Conservation (phyloP, 2,113 vertebrate genomes). For the Aegotheles bennettii region DNA sequence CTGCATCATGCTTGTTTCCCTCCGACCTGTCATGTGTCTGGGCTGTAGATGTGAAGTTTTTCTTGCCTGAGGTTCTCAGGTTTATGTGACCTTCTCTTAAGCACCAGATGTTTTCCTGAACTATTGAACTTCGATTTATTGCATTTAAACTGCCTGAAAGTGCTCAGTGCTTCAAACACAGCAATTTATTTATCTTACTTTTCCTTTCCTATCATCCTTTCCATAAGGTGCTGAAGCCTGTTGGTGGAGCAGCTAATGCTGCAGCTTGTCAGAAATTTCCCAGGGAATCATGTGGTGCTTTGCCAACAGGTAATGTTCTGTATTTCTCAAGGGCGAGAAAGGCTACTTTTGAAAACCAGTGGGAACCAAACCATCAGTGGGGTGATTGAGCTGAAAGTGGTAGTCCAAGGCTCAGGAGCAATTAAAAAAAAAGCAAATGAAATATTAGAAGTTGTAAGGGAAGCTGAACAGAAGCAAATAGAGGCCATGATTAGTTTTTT, state of each 20-base stretch:
- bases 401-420: background rate
- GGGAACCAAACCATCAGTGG: background rate
- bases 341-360: background rate
- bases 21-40: background rate
- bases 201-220: background rate
- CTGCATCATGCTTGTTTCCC: background rate
- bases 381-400: background rate
- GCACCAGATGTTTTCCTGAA: background rate
- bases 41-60: background rate
- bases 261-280: background rate
- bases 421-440: background rate
- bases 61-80: background rate
- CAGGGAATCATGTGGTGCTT: background rate
- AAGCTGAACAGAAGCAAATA: background rate
- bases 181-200: background rate
- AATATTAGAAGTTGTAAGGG: background rate
- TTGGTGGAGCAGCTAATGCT: background rate
- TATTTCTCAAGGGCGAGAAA: background rate
- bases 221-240: background rate
- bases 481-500: background rate
- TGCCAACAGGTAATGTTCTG: background rate
- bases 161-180: background rate
- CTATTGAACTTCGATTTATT: conserved; percentile 12
- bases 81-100: background rate
- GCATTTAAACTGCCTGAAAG: background rate